A percentile compares a stretch with the other conserved stretches of the same genome.
phyloP scores from a whole-genome alignment of 2,113 vertebrate species.

The Penelope pileata region DNA sequence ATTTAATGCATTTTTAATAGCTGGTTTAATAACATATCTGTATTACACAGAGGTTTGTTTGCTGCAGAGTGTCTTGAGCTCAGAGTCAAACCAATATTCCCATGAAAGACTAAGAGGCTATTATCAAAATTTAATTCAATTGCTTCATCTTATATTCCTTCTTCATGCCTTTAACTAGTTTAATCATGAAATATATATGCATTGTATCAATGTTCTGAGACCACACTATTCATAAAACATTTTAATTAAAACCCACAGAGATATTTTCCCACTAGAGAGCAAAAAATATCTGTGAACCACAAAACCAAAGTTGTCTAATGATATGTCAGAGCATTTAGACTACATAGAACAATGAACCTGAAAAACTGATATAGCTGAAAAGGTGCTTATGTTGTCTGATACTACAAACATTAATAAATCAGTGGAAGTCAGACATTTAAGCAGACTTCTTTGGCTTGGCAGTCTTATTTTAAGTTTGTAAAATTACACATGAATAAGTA shows the following conservation, averaged over 20 bases:
- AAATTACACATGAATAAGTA: background rate
- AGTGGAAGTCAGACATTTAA: background rate
- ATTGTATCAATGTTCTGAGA: conserved; percentile 29
- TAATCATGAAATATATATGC: conserved; percentile 47
- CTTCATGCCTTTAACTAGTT: conserved; percentile 25
- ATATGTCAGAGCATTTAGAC: background rate
- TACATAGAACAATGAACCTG: conserved; percentile 17
- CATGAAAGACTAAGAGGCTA: conserved; percentile 19
- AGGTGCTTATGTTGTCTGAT: background rate
- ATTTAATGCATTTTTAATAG: conserved; percentile 10
- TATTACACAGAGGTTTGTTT: conserved; percentile 6
- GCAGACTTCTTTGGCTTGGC: background rate
- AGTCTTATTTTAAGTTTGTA: background rate
- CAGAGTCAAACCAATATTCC: conserved; percentile 37
- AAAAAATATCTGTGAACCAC: conserved; percentile 29
- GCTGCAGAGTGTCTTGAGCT: background rate
- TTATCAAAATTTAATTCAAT: conserved; percentile 46
- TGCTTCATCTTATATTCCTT: conserved; percentile 38
- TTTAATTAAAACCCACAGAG: conserved; percentile 46
- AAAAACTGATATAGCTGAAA: background rate
- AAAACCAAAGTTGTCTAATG: conserved; percentile 32
- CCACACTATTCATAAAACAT: conserved; percentile 19
- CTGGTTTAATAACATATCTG: conserved; percentile 2
- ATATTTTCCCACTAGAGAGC: conserved; percentile 26
- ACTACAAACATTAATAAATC: background rate